A percentile compares a stretch with the other conserved stretches of the same genome.
Conservation (phyloP, 2,888 invertebrate genomes). For the Bellardia bayeri region DNA sequence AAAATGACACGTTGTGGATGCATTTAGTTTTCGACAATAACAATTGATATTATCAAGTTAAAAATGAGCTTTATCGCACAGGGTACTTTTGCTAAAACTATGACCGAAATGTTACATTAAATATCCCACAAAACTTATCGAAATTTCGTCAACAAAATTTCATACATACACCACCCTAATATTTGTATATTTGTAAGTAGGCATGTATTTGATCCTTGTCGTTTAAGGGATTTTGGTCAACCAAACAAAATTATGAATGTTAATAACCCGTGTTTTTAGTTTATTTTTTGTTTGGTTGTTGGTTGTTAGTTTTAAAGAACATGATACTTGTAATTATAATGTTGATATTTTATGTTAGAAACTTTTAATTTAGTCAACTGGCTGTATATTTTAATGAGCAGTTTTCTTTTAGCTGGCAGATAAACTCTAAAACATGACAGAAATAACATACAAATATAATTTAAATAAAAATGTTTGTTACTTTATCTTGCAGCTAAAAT, state of each 20-base stretch:
- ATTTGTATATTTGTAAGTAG: not conserved
- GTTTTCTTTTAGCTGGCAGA: not conserved
- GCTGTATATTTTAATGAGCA: not conserved
- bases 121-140: too few relatives aligned
- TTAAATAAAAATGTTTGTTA: too few relatives aligned
- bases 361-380: conserved; percentile 39
- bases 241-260: conserved; percentile 61
- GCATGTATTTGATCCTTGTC: conserved; percentile 24
- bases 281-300: conserved; percentile 5
- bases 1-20: too few relatives aligned
- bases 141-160: too few relatives aligned
- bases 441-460: not conserved
- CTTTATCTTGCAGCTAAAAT: too few relatives aligned
- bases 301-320: conserved; percentile 42
- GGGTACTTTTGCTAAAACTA: too few relatives aligned
- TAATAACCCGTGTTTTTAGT: conserved; percentile 44
- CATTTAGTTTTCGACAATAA: too few relatives aligned
- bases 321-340: conserved; percentile 69
- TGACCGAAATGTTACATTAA: too few relatives aligned
- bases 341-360: conserved; percentile 54
- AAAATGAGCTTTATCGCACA: too few relatives aligned
- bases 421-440: not conserved
- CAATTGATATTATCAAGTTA: too few relatives aligned
- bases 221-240: conserved; percentile 66
- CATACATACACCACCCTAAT: too few relatives aligned